These are phyloP conservation scores for Merluccius polli DNA, from an alignment of 2,797 vertebrate genomes.

Conservation along the genomic window DNA sequence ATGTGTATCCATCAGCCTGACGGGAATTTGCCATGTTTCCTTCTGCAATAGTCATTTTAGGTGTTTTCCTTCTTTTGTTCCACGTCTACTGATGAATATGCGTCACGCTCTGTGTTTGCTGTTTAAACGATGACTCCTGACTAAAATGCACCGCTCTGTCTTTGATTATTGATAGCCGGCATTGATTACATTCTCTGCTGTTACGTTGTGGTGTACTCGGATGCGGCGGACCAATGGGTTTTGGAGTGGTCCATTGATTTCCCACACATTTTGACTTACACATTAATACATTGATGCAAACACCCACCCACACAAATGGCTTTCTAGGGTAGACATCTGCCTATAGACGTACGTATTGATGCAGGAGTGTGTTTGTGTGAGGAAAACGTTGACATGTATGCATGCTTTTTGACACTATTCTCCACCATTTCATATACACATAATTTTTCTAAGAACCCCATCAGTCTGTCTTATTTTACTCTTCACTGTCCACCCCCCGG, in stretches of 20 bases:
- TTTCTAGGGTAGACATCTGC: background rate
- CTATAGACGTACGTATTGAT: background rate
- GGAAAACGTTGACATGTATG: background rate
- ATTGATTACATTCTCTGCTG: background rate
- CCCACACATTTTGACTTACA: background rate
- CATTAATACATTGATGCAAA: background rate
- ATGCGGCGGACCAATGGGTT: background rate
- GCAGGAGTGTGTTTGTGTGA: background rate
- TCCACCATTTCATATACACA: background rate
- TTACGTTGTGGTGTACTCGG: background rate
- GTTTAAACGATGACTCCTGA: background rate
- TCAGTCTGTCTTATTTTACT: slow-evolving; percentile 21
- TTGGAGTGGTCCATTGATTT: background rate
- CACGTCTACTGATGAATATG: background rate
- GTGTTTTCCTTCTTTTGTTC: background rate
- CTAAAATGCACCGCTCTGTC: background rate
- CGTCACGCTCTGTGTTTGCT: background rate
- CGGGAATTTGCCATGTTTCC: slow-evolving; percentile 31
- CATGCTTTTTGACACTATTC: slow-evolving; percentile 7
- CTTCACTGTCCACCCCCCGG: background rate
- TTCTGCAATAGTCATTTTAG: background rate
- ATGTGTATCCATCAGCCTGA: slow-evolving; percentile 36
- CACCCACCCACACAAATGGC: background rate
- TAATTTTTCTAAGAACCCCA: slow-evolving; percentile 31
- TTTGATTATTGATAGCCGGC: background rate